These are phyloP conservation scores for Tyrophagus putrescentiae DNA, from an alignment of 1,140 invertebrate species.

Conservation along the genomic window DNA sequence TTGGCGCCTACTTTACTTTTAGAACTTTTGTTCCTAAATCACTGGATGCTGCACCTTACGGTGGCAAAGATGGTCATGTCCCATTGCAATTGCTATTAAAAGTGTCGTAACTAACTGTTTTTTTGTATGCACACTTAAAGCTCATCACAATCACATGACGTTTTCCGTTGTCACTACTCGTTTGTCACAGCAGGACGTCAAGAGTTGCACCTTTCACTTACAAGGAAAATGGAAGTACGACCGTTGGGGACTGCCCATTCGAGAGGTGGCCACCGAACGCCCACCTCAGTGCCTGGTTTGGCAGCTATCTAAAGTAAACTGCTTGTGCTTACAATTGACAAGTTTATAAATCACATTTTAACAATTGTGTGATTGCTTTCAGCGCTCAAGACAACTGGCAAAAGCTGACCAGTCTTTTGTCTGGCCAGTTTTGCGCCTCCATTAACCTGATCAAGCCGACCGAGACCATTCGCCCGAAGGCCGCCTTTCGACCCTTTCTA, in stretches of 20 bases:
- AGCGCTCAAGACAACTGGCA: slow-evolving; percentile 67
- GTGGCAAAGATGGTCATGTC: not conserved
- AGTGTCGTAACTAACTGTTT: not conserved
- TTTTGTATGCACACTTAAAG: slow-evolving; percentile 20
- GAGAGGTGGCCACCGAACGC: slow-evolving; percentile 78
- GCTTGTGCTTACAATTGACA: not conserved
- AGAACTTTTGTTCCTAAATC: slow-evolving; percentile 8
- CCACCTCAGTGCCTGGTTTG: slow-evolving; percentile 84
- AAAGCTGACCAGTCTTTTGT: slow-evolving; percentile 68
- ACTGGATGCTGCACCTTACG: not conserved
- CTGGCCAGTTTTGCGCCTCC: slow-evolving; percentile 85
- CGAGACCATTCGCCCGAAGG: slow-evolving; percentile 66
- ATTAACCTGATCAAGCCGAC: slow-evolving; percentile 85
- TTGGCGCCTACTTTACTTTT: slow-evolving; percentile 8
- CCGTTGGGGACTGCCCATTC: slow-evolving; percentile 75
- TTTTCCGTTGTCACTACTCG: slow-evolving; percentile 80
- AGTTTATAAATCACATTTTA: not conserved
- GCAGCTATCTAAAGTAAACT: slow-evolving; percentile 27
- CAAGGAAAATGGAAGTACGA: slow-evolving; percentile 79
- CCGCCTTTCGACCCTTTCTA: slow-evolving; percentile 52
- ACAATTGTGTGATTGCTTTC: slow-evolving; percentile 22
- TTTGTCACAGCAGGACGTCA: slow-evolving; percentile 71
- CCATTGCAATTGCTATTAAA: not conserved
- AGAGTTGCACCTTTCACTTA: slow-evolving; percentile 78
- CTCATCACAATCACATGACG: slow-evolving; percentile 61